Conservation (phyloP, 2,888 invertebrate species). For the Tenthredo mesomela region DNA sequence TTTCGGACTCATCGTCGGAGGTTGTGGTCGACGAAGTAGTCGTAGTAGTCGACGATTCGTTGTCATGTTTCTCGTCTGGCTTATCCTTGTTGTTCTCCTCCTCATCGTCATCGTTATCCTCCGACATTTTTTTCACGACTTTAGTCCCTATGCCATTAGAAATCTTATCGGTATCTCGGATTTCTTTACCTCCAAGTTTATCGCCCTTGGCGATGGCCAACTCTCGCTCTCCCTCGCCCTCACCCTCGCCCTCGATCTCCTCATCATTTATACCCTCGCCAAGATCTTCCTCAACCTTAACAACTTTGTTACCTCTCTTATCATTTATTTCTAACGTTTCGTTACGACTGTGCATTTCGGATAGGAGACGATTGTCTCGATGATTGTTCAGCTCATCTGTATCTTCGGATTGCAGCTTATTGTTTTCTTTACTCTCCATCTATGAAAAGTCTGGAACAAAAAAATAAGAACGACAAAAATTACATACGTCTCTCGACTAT, state of each 20-base stretch:
- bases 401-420: slow-evolving; percentile 65
- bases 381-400: slow-evolving; percentile 70
- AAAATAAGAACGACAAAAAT: slow-evolving; percentile 28
- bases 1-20: slow-evolving; percentile 75
- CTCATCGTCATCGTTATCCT: slow-evolving; percentile 56
- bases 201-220: slow-evolving; percentile 52
- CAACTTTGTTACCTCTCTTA: slow-evolving; percentile 31
- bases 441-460: slow-evolving; percentile 66
- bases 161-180: slow-evolving; percentile 14
- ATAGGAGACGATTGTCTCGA: slow-evolving; percentile 58
- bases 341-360: slow-evolving; percentile 61
- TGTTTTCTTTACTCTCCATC: slow-evolving; percentile 73
- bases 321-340: slow-evolving; percentile 54
- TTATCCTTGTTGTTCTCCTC: slow-evolving; percentile 61
- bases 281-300: slow-evolving; percentile 54
- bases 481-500: neutral
- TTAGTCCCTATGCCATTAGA: slow-evolving; percentile 17
- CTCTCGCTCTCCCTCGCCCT: neutral
- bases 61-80: slow-evolving; percentile 66
- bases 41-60: slow-evolving; percentile 70
- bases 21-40: slow-evolving; percentile 69
- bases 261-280: slow-evolving; percentile 52
- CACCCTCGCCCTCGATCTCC: slow-evolving; percentile 51
- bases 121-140: slow-evolving; percentile 38
- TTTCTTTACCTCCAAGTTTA: slow-evolving; percentile 48